Evolutionary conservation across 1,140 invertebrate species (phyloP).

Genomic region (Whitmania pigra): DNA sequence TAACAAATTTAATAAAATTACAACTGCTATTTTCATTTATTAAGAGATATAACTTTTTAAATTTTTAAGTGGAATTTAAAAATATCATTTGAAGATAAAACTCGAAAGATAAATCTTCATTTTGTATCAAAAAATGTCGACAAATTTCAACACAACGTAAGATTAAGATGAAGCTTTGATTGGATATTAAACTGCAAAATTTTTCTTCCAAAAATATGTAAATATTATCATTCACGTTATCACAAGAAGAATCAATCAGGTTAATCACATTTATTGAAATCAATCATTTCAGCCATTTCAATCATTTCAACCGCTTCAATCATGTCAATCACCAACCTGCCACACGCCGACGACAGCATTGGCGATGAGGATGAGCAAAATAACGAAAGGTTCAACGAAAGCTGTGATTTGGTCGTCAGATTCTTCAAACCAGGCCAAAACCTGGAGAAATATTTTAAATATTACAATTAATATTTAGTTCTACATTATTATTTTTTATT

Average conservation of each 20-base stretch:
- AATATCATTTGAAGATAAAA: too few relatives aligned
- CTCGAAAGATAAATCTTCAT: too few relatives aligned
- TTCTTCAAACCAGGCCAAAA: conserved; percentile 99
- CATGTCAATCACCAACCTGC: conserved; percentile 59
- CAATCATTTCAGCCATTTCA: background rate
- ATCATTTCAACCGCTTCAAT: background rate
- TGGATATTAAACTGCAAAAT: background rate
- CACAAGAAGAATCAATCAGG: too few relatives aligned
- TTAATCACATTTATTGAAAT: background rate
- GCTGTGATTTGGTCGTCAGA: conserved; percentile 85
- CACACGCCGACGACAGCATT: conserved; percentile 99
- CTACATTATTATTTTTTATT: too few relatives aligned
- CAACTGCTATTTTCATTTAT: too few relatives aligned
- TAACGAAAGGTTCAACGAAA: conserved; percentile 99
- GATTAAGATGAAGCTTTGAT: too few relatives aligned
- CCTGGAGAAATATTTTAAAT: conserved; percentile 51
- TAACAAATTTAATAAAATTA: too few relatives aligned
- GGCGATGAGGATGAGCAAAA: conserved; percentile 97
- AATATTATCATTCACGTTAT: background rate
- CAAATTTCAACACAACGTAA: too few relatives aligned
- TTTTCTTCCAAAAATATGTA: background rate
- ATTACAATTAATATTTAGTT: too few relatives aligned
- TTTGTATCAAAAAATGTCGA: too few relatives aligned
- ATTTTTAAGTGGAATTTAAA: too few relatives aligned
- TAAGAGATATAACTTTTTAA: too few relatives aligned